Base-by-base conservation (phyloP, 2,113 vertebrate species). In the Cathartes aura region DNA sequence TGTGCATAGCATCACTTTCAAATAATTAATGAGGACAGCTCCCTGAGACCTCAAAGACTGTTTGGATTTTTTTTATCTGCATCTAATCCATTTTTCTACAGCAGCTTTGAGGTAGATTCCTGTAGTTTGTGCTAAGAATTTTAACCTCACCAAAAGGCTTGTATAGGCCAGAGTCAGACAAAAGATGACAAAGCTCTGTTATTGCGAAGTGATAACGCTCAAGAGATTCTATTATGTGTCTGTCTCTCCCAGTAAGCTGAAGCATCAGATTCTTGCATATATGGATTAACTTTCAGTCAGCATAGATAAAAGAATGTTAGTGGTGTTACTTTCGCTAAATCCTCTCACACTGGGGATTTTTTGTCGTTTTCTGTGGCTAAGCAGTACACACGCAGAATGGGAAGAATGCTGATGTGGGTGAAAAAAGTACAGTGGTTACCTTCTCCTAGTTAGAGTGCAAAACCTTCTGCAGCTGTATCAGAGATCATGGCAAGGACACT, bases 231-330 rank as follows among this genome's bases (percentile, higher is more conserved):
- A 99, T 99, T 99, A 97, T 99, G 96, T 62, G 82, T 93, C 98
- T 98, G 98, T 99, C 98, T 98, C 95, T 98, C 96, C 96, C 96
- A 95, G 97, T 98, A 99, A 99, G 97, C 96, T 97, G 90, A 98
- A 97, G 97, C 98, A 98, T 98, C 98, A 98, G 97, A 98, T 97
- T 98, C 98, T 99, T 99, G 98, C 98, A 98, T 98, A 96, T 98
- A 97, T 89, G 98, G 98, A 99, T 99, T 99, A 99, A 98, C 98
- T 97, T 98, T 98, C 97, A 95, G 92, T 98, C 98, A 87, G 91
- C 58, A 89, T 78, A 98, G 98, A 99, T 98, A 98, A 99, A 98
- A 98, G 98, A 98, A 96, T 96, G 90, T 98, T 98, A 98, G 94
- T 97, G 96, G 95, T 85, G 96, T 98, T 98, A 78, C 78, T 95